phyloP scores from a whole-genome alignment of 2,797 vertebrate species.

The Gallinago stenura region DNA sequence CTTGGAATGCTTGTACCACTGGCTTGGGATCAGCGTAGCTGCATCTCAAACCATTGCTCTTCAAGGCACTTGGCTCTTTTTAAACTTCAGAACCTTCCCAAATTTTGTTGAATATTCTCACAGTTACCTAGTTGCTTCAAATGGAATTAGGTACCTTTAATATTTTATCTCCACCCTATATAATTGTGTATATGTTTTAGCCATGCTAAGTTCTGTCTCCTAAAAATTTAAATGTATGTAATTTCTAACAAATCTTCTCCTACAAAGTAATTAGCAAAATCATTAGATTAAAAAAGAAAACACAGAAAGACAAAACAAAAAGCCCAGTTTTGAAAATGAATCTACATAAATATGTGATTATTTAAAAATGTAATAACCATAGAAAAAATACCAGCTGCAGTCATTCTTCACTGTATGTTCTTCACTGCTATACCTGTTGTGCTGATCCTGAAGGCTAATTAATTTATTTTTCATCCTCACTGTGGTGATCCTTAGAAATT shows the following conservation, averaged over 20 bases:
- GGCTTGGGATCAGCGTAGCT: background rate
- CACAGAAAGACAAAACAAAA: background rate
- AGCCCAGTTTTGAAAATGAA: background rate
- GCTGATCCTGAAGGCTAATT: constrained; percentile 1
- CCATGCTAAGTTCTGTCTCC: background rate
- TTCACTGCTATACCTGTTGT: background rate
- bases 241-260: background rate
- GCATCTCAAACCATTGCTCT: background rate
- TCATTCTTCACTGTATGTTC: background rate
- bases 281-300: background rate
- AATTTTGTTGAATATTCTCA: background rate
- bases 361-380: background rate
- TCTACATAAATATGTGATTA: background rate
- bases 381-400: background rate
- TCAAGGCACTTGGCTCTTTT: background rate
- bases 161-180: background rate
- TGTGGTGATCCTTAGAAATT: background rate
- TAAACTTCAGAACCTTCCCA: background rate
- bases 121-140: background rate
- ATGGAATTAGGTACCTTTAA: background rate
- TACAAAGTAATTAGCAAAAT: background rate
- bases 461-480: background rate
- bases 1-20: background rate
- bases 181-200: background rate
- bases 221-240: background rate